A percentile compares a stretch with the other conserved stretches of the same genome.
Conservation (phyloP, 2,888 invertebrate species). For the Zootermopsis nevadensis region DNA sequence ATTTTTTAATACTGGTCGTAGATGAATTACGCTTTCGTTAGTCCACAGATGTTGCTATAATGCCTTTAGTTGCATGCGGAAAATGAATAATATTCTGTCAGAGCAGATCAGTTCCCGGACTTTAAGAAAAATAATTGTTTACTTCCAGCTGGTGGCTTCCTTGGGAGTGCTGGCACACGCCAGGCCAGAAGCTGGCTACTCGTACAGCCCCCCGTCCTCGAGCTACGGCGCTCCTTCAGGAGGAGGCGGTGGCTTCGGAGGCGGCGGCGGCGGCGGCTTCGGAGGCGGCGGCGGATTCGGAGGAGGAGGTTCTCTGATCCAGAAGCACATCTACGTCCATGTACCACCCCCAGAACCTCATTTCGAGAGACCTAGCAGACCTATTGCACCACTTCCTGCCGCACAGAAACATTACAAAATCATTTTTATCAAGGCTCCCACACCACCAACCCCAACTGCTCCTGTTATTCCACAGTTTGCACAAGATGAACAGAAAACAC, state of each 20-base stretch:
- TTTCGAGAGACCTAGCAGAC: constrained; percentile 73
- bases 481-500: constrained; percentile 84
- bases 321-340: constrained; percentile 90
- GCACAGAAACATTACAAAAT: constrained; percentile 92
- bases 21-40: too few relatives aligned
- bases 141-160: constrained; percentile 55
- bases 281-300: constrained; percentile 44
- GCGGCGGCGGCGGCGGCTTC: constrained; percentile 54
- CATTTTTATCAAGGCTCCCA: constrained; percentile 92
- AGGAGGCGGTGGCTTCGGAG: constrained; percentile 57
- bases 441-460: constrained; percentile 83
- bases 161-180: constrained; percentile 55
- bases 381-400: constrained; percentile 74
- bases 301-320: constrained; percentile 69
- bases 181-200: constrained; percentile 54
- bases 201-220: constrained; percentile 49
- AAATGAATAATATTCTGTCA: too few relatives aligned
- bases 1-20: too few relatives aligned
- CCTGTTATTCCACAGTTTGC: constrained; percentile 83
- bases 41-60: too few relatives aligned
- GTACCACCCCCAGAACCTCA: constrained; percentile 89
- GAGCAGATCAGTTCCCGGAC: too few relatives aligned
- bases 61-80: too few relatives aligned
- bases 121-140: not conserved
- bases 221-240: constrained; percentile 54